These are phyloP conservation scores for Stenotaenia linearis DNA, from an alignment of 2,888 invertebrate species.

Conservation along the genomic window DNA sequence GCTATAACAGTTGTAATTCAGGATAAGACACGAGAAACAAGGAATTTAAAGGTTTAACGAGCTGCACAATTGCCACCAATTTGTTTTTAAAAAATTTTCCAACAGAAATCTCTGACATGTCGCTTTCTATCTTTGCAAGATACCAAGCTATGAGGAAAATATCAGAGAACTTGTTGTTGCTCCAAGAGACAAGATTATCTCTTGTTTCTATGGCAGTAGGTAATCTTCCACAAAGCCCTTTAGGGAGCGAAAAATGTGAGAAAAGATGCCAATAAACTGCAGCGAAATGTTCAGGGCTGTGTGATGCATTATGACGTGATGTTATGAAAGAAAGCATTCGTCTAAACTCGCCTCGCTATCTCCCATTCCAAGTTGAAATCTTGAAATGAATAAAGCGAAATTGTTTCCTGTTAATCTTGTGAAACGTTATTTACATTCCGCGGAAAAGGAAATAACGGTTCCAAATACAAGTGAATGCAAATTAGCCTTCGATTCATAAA, in stretches of 20 bases:
- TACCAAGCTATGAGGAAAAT: neutral
- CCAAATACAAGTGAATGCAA: neutral
- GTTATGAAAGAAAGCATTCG: neutral
- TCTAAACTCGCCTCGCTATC: neutral
- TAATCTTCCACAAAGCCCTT: neutral
- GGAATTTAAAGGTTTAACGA: neutral
- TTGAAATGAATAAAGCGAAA: neutral
- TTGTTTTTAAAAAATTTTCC: neutral
- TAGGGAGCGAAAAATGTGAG: neutral
- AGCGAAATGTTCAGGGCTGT: neutral
- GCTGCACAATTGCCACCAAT: neutral
- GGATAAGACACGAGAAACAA: neutral
- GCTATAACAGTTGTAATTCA: neutral
- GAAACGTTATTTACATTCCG: neutral
- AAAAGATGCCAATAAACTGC: neutral
- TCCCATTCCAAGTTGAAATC: too few species aligned
- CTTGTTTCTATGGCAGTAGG: neutral
- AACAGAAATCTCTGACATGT: neutral
- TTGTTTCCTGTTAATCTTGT: neutral
- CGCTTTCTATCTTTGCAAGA: neutral
- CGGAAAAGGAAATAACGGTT: neutral
- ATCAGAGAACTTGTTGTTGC: constrained; percentile 1
- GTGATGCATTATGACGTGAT: neutral
- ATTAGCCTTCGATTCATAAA: neutral
- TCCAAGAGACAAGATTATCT: neutral